These are phyloP conservation scores for Phyllopteryx taeniolatus DNA, from an alignment of 2,113 vertebrate species.

Conservation along the genomic window DNA sequence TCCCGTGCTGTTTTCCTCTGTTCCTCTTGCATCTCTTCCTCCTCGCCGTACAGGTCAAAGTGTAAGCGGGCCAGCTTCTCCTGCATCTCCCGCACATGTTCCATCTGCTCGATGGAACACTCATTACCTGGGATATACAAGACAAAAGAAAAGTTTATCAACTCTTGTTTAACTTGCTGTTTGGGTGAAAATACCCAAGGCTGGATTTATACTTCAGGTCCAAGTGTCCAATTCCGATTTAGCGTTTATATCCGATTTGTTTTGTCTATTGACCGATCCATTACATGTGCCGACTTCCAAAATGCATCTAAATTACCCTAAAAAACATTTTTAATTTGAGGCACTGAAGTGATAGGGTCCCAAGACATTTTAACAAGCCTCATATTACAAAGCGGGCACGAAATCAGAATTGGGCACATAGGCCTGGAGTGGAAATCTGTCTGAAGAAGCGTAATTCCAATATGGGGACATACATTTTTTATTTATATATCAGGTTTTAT, in stretches of 20 bases:
- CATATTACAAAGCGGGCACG: too few species aligned
- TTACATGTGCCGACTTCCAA: too few species aligned
- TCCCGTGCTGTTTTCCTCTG: slow-evolving; percentile 85
- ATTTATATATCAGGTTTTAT: background rate
- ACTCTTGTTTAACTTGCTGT: background rate
- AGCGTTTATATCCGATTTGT: too few species aligned
- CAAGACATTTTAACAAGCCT: too few species aligned
- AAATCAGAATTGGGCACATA: too few species aligned
- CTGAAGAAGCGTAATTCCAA: background rate
- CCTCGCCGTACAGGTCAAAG: slow-evolving; percentile 90
- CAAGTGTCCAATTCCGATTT: too few species aligned
- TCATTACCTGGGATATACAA: slow-evolving; percentile 80
- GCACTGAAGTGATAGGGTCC: too few species aligned
- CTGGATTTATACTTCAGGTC: background rate
- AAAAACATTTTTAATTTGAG: too few species aligned
- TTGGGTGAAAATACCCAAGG: background rate
- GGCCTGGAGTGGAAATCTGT: background rate
- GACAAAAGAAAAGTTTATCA: background rate
- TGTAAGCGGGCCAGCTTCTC: slow-evolving; percentile 94
- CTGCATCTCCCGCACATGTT: slow-evolving; percentile 96
- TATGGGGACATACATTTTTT: background rate
- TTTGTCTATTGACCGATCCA: too few species aligned
- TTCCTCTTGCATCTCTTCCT: slow-evolving; percentile 90
- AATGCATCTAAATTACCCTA: too few species aligned
- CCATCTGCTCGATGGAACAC: slow-evolving; percentile 97